phyloP scores from a whole-genome alignment of 2,113 vertebrate species.

The Mustela nigripes region DNA sequence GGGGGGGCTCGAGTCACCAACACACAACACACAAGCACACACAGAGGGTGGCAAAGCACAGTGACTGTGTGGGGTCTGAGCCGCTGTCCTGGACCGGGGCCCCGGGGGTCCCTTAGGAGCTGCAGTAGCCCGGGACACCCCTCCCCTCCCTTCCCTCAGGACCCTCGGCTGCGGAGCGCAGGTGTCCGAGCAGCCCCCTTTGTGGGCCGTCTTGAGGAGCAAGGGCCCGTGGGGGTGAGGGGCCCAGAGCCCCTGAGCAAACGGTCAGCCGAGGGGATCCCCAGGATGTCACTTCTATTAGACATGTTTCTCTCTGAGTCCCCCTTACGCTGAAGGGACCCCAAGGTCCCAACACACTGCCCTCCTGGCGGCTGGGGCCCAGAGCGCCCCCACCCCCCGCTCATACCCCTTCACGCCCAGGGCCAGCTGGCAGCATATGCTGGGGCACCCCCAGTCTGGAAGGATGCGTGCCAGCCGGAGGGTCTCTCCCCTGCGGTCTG shows the following conservation, averaged over 20 bases:
- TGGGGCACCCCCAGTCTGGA: background rate
- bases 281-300: fast-evolving
- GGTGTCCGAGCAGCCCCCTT: too few relatives aligned
- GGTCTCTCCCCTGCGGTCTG: background rate
- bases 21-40: fast-evolving
- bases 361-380: background rate
- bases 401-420: fast-evolving
- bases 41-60: fast-evolving
- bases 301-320: fast-evolving
- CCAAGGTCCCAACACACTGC: fast-evolving
- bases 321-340: background rate
- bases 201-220: background rate
- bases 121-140: background rate
- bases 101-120: background rate
- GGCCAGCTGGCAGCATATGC: background rate
- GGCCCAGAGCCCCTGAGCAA: background rate
- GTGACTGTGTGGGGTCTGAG: fast-evolving
- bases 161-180: background rate
- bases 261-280: fast-evolving
- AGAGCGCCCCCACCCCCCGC: background rate
- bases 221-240: background rate
- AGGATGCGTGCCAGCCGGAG: fast-evolving
- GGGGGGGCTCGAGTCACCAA: background rate
- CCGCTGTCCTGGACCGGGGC: fast-evolving
- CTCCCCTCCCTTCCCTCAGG: fast-evolving